Evolutionary conservation across 2,113 vertebrate species (phyloP), one percentile per base, ranked within the genome.

Genomic region (Nematolebias whitei): DNA sequence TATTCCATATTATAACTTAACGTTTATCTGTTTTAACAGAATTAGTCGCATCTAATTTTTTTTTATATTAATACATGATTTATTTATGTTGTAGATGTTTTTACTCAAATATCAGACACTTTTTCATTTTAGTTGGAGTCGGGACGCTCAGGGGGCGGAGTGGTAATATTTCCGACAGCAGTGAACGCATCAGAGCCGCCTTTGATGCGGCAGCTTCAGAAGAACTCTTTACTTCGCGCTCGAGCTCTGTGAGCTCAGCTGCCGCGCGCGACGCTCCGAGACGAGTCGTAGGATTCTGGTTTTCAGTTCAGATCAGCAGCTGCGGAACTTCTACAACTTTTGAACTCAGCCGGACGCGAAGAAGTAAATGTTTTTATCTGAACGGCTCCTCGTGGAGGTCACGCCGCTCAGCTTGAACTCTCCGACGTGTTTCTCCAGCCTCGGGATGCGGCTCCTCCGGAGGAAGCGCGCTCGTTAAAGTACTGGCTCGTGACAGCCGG

Each of bases 401-500:
- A 59, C 49, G 44, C 52, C 20, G 61, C 24, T 32, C 51, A 35
- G 18, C 12, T 19, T 53, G n/a, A 53, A 11, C 29, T 3, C 5
- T 35, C 12, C 15, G 5, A 32, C 7, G 0, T 15, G 5, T 5
- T 15, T 41, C 32, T 29, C 19, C 9, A 57, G 47, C 74, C 79
- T 67, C 68, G n/a, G n/a, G n/a, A n/a, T 54, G 45, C 45, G 71
- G 32, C 47, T 38, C 3, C 26, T 49, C 14, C 10, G 68, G 54
- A 41, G 59, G 52, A 56, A 48, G 45, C 59, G 20, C 48, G 73
- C 62, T 48, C 58, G 69, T 83, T 84, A 69, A 68, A 78, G 54
- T 69, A 62, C 54, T 75, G 74, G 59, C 38, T 59, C 80, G 75
- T 84, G 82, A 75, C 78, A 59, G n/a, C 38, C 69, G 72, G 71